Evolutionary conservation across 1,140 invertebrate species (phyloP).

Genomic region (Pseudachorutes palmiensis): DNA sequence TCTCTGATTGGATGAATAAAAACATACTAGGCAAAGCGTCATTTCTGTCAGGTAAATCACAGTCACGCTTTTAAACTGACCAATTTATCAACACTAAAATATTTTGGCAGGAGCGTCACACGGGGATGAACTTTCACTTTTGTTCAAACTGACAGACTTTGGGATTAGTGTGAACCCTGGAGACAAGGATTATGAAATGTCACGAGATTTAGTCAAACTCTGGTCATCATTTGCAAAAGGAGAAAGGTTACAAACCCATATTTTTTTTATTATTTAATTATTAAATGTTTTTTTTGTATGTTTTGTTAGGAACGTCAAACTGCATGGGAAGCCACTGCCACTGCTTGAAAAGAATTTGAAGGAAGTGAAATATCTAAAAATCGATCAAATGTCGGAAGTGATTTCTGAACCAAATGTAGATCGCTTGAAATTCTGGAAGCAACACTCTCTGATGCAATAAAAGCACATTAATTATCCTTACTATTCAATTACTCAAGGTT

Average conservation of each 20-base stretch:
- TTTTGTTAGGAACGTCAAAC: neutral
- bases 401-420: conserved; percentile 8
- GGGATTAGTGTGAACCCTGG: conserved; percentile 17
- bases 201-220: conserved; percentile 24
- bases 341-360: neutral
- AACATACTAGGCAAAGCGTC: conserved; percentile 11
- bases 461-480: no score
- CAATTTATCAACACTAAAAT: neutral
- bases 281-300: neutral
- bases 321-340: neutral
- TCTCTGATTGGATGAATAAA: conserved; percentile 11
- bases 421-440: conserved; percentile 10
- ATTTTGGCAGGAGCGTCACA: conserved; percentile 24
- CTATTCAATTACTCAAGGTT: no score
- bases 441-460: neutral
- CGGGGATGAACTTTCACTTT: conserved; percentile 26
- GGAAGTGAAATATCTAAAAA: conserved; percentile 11
- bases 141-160: conserved; percentile 32
- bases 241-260: neutral
- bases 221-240: conserved; percentile 28
- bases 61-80: neutral
- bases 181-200: conserved; percentile 33
- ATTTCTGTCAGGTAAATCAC: conserved; percentile 18
- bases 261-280: neutral
- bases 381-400: neutral